Percentiles rank a stretch among this genome's conserved stretches.
These are phyloP conservation scores for Pimpla rufipes DNA, from an alignment of 2,888 invertebrate species.

Conservation along the genomic window DNA sequence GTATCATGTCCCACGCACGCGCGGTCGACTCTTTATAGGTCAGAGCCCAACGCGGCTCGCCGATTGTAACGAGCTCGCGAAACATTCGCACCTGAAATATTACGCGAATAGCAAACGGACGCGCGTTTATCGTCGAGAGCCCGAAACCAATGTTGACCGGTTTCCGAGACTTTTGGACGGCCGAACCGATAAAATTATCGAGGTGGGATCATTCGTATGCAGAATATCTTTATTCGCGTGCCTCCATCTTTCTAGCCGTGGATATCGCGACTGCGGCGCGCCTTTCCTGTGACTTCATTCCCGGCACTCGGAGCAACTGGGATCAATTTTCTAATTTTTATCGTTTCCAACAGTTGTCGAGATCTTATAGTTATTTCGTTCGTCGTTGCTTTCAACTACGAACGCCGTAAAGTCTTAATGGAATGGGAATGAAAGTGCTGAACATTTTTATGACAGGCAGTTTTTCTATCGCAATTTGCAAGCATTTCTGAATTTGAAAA, in stretches of 20 bases:
- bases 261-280: not conserved
- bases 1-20: conserved; percentile 7
- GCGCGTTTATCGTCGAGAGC: not conserved
- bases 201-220: not conserved
- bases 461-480: no score
- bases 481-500: no score
- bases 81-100: conserved; percentile 5
- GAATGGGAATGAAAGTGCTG: no score
- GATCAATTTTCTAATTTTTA: not conserved
- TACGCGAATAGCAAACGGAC: no score
- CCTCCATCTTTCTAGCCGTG: not conserved
- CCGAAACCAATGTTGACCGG: not conserved
- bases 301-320: not conserved
- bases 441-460: no score
- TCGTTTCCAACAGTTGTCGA: not conserved
- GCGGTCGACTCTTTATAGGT: conserved; percentile 13
- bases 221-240: conserved; percentile 1
- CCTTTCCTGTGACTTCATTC: not conserved
- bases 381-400: not conserved
- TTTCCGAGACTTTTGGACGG: not conserved
- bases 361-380: not conserved
- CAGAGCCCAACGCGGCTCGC: not conserved
- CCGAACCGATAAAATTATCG: not conserved
- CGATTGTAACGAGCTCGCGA: not conserved
- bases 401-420: no score